Base-by-base conservation (phyloP, 2,888 invertebrate genomes). In the Plusia festucae region DNA sequence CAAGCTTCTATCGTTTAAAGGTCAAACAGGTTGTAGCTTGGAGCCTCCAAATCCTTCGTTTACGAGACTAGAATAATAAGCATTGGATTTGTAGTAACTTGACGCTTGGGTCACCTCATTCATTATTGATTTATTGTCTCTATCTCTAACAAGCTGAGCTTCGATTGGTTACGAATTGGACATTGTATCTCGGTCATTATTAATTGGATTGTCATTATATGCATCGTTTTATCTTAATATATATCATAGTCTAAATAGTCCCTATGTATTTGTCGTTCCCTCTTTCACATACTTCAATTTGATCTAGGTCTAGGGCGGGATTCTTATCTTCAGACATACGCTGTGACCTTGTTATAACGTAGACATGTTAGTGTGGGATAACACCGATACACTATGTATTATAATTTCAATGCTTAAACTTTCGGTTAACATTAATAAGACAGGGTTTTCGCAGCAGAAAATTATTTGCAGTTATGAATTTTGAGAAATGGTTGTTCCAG, bases 81-180 rank as follows among this genome's bases (percentile, higher is more conserved):
- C 76, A 72, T 71, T 71, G 72, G 73, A 59, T 44, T n/a, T 55
- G n/a, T 32, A 30, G 46, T 49, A 16, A 11, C n/a, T 24, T 3
- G 66, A 76, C 66, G 46, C 66, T 55, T 51, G 53, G 65, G 58
- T 56, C 53, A 61, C 13, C 16, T 71, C 61, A 76, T 66, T 71
- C 58, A 76, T 71, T 71, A 76, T 66, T 71, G 61, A 76, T 71
- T 71, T 65, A 55, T 65, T 22, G 40, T 61, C 52, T 24, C 34
- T 51, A 44, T 18, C n/a, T n/a, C 55, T 49, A 20, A 49, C 46
- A 49, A 49, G 46, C 46, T 49, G 46, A 49, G 46, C 46, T 20
- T 49, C 46, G 46, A 49, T 40, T 49, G 46, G 11, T 49, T 49
- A 20, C 46, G 11, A 16, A 20, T 49, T 49, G 11, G 20, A 49